Base-by-base conservation (phyloP, 2,797 vertebrate species). In the Bradypodion pumilum region DNA sequence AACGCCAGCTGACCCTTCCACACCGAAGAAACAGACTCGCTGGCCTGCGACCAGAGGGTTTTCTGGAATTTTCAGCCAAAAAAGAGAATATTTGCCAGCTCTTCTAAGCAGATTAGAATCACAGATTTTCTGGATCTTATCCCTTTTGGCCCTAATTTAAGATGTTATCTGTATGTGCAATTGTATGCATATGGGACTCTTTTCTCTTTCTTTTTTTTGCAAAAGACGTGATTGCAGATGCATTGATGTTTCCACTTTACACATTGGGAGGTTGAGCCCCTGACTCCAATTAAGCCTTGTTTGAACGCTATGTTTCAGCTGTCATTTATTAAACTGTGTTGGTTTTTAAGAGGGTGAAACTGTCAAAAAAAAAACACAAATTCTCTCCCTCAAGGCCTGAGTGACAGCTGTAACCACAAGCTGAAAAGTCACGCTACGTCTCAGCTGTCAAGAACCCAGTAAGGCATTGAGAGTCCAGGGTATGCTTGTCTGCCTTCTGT, bases 341-440 rank as follows among this genome's bases (percentile, higher is more conserved):
- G 35, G 66, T 83, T 68, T 77, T 86, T 35, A 40, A 75, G 21
- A 65, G 21, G 62, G 10, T 2, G 62, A 29, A 52, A 35, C 29
- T 74, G 70, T 37, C 60, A 40, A 4, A 83, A 83, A 19, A 56
- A 1, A 16, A n/a, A n/a, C n/a, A n/a, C n/a, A n/a, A n/a, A 4
- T 56, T 4, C 56, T 56, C 1, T 56, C 12, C 4, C 21, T 56
- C 19, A 40, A 70, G 21, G 8, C 37, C 19, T 78, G 78, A 74
- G 40, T 86, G 78, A 84, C 78, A 86, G 62, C 19, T 86, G 69
- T 80, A 82, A 73, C 74, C 79, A 42, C 59, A 44, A 84, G 74
- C 27, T 49, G 23, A 78, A 78, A 32, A 60, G 59, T 81, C 40
- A 52, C 25, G 19, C n/a, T 40, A 49, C 23, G 4, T 78, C 68